These are phyloP conservation scores for Pollenia angustigena DNA, from an alignment of 2,888 invertebrate species.

Conservation along the genomic window DNA sequence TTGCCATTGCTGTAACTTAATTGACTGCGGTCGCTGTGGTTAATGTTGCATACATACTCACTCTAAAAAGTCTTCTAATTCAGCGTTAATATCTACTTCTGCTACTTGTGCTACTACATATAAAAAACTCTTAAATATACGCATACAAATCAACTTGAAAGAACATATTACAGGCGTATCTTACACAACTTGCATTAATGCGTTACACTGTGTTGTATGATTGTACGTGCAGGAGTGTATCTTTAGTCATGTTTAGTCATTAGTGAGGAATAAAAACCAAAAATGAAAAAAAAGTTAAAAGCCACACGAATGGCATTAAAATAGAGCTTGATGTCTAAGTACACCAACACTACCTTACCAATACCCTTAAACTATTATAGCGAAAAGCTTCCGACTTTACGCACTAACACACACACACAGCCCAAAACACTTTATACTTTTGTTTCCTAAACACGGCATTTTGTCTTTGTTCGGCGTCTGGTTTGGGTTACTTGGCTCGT, in stretches of 20 bases:
- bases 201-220: not conserved
- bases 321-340: constrained; percentile 61
- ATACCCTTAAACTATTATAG: not conserved
- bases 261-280: constrained; percentile 75
- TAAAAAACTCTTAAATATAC: constrained; percentile 6
- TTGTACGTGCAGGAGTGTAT: constrained; percentile 65
- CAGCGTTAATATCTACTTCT: constrained; percentile 6
- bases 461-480: constrained; percentile 46
- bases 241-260: constrained; percentile 75
- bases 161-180: constrained; percentile 45
- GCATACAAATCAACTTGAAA: constrained; percentile 48
- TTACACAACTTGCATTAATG: constrained; percentile 22
- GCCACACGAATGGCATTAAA: constrained; percentile 69
- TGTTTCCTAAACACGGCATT: constrained; percentile 7
- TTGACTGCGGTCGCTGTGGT: constrained; percentile 73
- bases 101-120: not conserved
- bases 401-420: not conserved
- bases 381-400: not conserved
- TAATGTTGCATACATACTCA: constrained; percentile 61
- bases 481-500: constrained; percentile 45
- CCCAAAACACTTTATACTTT: constrained; percentile 16
- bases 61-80: constrained; percentile 17
- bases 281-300: constrained; percentile 66
- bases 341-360: constrained; percentile 35
- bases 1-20: constrained; percentile 70